Conservation (phyloP, 2,113 vertebrate genomes). For the Oceanodroma tethys region DNA sequence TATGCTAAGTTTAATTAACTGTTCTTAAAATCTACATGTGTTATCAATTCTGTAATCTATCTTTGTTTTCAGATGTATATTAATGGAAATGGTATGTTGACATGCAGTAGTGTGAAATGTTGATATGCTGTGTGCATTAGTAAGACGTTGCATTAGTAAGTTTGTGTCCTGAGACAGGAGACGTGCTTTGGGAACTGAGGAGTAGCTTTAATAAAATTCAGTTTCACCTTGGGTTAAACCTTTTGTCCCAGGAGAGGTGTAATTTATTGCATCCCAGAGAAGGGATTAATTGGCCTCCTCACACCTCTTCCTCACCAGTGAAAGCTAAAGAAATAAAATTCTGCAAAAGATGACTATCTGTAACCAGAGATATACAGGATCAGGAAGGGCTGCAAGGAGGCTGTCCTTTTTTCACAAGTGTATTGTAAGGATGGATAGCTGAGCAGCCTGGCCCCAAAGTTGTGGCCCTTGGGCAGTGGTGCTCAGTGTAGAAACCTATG, state of each 20-base stretch:
- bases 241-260: background rate
- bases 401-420: rapidly evolving
- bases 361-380: background rate
- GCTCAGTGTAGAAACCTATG: background rate
- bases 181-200: background rate
- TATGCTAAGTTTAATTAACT: background rate
- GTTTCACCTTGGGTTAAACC: background rate
- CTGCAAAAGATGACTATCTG: background rate
- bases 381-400: background rate
- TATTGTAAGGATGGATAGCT: background rate
- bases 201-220: background rate
- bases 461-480: background rate
- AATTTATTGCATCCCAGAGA: background rate
- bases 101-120: background rate
- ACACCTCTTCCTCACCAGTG: background rate
- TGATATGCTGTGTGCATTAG: background rate
- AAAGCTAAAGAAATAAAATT: background rate
- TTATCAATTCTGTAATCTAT: background rate
- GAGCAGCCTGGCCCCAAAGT: background rate
- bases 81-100: background rate
- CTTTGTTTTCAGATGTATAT: background rate
- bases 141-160: background rate
- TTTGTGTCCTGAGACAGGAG: background rate
- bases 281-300: background rate
- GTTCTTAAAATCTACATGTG: background rate